These are phyloP conservation scores for Zosterops japonicus DNA, from an alignment of 2,113 vertebrate species.

Conservation along the genomic window DNA sequence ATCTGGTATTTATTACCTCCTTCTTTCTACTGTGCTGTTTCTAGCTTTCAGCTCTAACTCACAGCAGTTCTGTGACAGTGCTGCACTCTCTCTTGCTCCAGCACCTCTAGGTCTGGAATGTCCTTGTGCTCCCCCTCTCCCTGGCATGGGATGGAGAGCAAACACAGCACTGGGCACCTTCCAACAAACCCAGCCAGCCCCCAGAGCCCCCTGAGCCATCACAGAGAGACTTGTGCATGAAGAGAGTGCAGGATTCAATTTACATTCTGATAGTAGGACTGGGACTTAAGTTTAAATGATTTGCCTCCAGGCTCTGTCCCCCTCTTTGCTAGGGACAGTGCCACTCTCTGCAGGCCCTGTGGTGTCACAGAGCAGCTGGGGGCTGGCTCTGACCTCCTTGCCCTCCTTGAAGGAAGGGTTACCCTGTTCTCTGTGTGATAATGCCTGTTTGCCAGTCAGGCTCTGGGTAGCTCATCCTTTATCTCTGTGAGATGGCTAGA, in stretches of 20 bases:
- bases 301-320: not conserved
- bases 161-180: not conserved
- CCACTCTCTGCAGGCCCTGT: accelerated
- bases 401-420: not conserved
- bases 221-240: not conserved
- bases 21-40: not conserved
- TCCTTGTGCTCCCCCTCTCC: accelerated
- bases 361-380: not conserved
- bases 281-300: not conserved
- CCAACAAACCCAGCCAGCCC: not conserved
- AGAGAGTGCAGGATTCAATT: not conserved
- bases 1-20: not conserved
- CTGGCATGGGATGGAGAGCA: not conserved
- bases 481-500: not conserved
- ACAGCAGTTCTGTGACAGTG: not conserved
- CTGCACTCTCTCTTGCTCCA: not conserved
- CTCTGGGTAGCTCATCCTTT: not conserved
- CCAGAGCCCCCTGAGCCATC: not conserved
- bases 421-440: accelerated
- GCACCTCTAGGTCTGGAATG: not conserved
- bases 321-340: accelerated
- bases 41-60: not conserved
- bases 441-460: not conserved
- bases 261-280: not conserved
- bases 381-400: not conserved